Percentiles rank a stretch among this genome's conserved stretches.
Evolutionary conservation across 2,113 vertebrate species (phyloP).

Genomic region (Callipepla squamata): DNA sequence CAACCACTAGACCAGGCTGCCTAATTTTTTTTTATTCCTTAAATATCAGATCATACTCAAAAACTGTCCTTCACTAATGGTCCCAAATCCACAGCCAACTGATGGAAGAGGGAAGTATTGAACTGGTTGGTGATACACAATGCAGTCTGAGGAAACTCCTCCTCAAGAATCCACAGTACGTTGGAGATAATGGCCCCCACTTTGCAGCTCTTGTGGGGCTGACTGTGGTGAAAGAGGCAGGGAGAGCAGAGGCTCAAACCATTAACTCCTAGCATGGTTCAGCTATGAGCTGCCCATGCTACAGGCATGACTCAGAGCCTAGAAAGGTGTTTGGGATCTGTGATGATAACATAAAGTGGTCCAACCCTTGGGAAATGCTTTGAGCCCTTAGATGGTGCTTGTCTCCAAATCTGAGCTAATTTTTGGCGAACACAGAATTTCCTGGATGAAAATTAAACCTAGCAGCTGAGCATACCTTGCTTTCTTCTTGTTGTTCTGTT

Average conservation of each 20-base stretch:
- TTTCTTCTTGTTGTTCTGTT: neutral
- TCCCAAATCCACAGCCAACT: neutral
- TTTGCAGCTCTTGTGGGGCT: neutral
- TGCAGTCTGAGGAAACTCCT: neutral
- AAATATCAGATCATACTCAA: too few species aligned
- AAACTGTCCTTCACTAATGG: neutral
- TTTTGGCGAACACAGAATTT: neutral
- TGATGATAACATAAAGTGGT: neutral
- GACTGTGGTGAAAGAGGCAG: neutral
- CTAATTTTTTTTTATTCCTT: too few species aligned
- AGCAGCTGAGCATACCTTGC: neutral
- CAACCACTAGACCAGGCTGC: too few species aligned
- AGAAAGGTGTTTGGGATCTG: neutral
- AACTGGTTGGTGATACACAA: rapidly evolving
- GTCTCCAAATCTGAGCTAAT: neutral
- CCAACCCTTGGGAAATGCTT: neutral
- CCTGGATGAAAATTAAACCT: neutral
- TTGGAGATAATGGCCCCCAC: neutral
- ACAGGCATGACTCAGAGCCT: neutral
- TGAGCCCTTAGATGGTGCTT: neutral
- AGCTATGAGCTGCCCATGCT: neutral
- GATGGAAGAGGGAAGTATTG: neutral
- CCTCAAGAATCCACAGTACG: neutral
- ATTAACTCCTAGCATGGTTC: neutral
- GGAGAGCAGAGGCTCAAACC: neutral